Evolutionary conservation across 1,140 invertebrate genomes (phyloP).

Genomic region (Hesperophylax magnus): DNA sequence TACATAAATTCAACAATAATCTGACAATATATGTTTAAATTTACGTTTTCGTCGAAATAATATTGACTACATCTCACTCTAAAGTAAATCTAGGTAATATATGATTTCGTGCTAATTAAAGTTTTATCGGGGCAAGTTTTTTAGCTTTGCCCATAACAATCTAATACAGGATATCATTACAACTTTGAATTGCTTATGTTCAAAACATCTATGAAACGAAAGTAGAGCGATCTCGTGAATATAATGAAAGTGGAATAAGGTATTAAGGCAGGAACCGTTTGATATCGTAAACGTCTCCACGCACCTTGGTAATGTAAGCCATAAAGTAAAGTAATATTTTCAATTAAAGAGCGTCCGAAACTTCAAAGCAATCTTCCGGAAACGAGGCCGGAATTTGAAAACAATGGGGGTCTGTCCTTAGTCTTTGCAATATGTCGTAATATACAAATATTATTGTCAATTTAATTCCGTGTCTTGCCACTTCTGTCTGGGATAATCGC

Average conservation of each 20-base stretch:
- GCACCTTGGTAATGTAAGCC: neutral
- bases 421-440: constrained; percentile 19
- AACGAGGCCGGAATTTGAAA: constrained; percentile 26
- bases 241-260: constrained; percentile 6
- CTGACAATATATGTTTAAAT: too few relatives aligned
- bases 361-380: neutral
- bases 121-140: too few relatives aligned
- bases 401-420: neutral
- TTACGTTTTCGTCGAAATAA: too few relatives aligned
- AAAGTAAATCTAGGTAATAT: too few relatives aligned
- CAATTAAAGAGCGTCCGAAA: constrained; percentile 31
- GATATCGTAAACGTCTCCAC: constrained; percentile 22
- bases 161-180: too few relatives aligned
- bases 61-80: too few relatives aligned
- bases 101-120: too few relatives aligned
- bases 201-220: too few relatives aligned
- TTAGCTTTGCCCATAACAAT: too few relatives aligned
- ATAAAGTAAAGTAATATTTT: constrained; percentile 25
- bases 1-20: too few relatives aligned
- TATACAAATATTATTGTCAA: constrained; percentile 40
- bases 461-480: constrained; percentile 36
- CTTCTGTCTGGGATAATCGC: constrained; percentile 26
- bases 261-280: neutral
- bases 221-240: neutral
- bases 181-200: too few relatives aligned